Conservation (phyloP, 2,113 vertebrate species). For the Hydrolagus affinis region DNA sequence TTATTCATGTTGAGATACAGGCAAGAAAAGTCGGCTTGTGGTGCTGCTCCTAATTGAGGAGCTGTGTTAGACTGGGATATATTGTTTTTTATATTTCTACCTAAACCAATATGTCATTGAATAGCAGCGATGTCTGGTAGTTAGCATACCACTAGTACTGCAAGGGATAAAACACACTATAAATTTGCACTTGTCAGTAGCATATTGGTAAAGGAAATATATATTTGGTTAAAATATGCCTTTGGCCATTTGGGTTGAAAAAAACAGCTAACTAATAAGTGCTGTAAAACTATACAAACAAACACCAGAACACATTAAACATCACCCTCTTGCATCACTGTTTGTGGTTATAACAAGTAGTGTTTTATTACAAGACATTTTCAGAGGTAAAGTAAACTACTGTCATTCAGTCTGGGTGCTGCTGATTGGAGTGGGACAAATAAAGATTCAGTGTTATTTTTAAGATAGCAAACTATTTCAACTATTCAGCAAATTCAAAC, state of each 20-base stretch:
- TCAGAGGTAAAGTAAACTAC: no score
- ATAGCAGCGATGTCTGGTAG: neutral
- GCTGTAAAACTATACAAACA: neutral
- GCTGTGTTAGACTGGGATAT: no score
- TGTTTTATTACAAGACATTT: neutral
- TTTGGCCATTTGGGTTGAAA: neutral
- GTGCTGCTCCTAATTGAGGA: no score
- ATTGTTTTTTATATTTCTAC: no score
- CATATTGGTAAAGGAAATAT: neutral
- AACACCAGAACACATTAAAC: neutral
- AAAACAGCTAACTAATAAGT: neutral
- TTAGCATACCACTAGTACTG: neutral
- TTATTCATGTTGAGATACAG: no score
- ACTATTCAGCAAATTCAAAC: no score
- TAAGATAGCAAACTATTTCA: no score
- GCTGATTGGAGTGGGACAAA: no score
- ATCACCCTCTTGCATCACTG: neutral
- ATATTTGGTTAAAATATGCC: neutral
- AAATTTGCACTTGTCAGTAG: neutral
- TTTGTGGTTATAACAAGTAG: neutral
- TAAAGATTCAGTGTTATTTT: no score
- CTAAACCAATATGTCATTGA: no score
- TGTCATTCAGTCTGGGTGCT: no score
- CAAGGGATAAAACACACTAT: neutral
- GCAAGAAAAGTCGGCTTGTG: no score